Conservation (phyloP, 2,113 vertebrate species). For the Prolemur simus region DNA sequence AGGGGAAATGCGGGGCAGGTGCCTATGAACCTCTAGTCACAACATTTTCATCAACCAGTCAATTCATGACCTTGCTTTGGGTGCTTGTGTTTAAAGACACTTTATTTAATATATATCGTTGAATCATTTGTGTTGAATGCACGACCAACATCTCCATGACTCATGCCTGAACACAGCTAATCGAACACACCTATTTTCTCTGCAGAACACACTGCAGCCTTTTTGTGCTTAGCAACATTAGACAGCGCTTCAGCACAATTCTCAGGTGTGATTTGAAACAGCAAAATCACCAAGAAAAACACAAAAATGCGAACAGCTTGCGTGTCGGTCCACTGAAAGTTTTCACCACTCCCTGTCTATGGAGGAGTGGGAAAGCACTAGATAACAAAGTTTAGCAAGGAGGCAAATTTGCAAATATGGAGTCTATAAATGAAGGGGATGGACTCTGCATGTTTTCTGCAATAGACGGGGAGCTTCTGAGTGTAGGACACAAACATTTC, state of each 20-base stretch:
- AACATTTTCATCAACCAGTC: no score
- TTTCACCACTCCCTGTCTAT: accelerated
- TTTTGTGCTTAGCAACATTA: no score
- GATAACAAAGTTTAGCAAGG: no score
- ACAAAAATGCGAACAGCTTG: accelerated
- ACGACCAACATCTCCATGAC: accelerated
- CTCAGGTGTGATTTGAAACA: accelerated
- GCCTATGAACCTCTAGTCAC: accelerated
- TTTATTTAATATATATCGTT: accelerated
- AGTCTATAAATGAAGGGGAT: accelerated
- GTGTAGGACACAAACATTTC: accelerated
- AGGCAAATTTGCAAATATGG: accelerated
- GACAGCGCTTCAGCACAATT: accelerated
- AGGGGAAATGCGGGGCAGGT: background rate
- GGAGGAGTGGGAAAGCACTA: accelerated
- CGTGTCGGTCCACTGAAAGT: accelerated
- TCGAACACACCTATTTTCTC: accelerated
- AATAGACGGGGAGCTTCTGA: accelerated
- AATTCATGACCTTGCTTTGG: no score
- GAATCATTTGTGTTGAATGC: accelerated
- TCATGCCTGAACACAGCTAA: background rate
- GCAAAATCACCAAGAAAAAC: background rate
- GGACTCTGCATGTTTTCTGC: accelerated
- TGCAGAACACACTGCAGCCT: accelerated
- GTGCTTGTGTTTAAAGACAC: background rate